Percentiles rank a stretch among this genome's conserved stretches.
Conservation (phyloP, 2,113 vertebrate genomes). For the pig (Sus scrofa) region T2T-Sscrofa CM000812.6:254621501-254622000, state of each 20-base stretch:
- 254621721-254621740: slow-evolving; percentile 58
- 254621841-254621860: neutral
- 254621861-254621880: neutral
- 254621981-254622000: slow-evolving; percentile 15
- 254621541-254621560: slow-evolving; percentile 71
- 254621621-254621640: slow-evolving; percentile 56
- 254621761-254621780: neutral
- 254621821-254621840: neutral
- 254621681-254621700: slow-evolving; percentile 7
- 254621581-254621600: slow-evolving; percentile 50
- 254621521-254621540: slow-evolving; percentile 67
- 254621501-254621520: slow-evolving; percentile 57
- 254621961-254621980: neutral
- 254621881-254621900: neutral
- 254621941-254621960: neutral
- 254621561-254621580: slow-evolving; percentile 72
- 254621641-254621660: slow-evolving; percentile 36
- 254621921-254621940: neutral
- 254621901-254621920: rapidly evolving
- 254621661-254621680: slow-evolving; percentile 47
- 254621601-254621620: slow-evolving; percentile 59
- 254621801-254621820: neutral
- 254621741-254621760: neutral
- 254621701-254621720: slow-evolving; percentile 50
- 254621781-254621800: slow-evolving; percentile 13